Evolutionary conservation across 2,888 invertebrate species (phyloP), one percentile per base, ranked within the genome.

Genomic region (Acanthosepion lycidas): DNA sequence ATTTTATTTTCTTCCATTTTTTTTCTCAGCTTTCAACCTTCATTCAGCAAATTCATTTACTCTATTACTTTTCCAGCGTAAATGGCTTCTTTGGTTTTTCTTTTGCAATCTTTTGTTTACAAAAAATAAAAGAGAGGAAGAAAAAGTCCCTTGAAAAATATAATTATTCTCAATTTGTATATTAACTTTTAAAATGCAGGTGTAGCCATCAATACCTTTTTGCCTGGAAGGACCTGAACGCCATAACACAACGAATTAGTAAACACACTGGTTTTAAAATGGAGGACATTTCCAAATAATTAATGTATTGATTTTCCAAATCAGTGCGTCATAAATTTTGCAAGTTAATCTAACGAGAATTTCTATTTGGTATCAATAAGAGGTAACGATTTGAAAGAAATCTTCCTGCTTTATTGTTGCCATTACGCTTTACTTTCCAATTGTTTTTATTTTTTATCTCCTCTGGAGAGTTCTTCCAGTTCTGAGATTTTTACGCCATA

Each of bases 131-230:
- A 33, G 33, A n/a, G 33, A n/a, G 12, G n/a, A 78, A 59, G 59
- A 59, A 20, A 55, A 78, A 78, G 28, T 2, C 4, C n/a, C 9
- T 33, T 78, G n/a, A 5, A n/a, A n/a, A n/a, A 8, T 78, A 78
- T 78, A 78, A 78, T 78, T 78, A 78, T 78, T 78, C 78, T 78
- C n/a, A n/a, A 78, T 78, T 78, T 78, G 78, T 78, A 33, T 78
- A 78, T 15, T 78, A n/a, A 33, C n/a, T 78, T n/a, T n/a, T 78
- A n/a, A n/a, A 78, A 33, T 78, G 78, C 59, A 59, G 59, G 59
- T 59, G 20, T 59, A 59, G 59, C 59, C 23, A 59, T 59, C 20
- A 59, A 59, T 59, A 59, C 59, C 20, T 78, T 33, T n/a, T 78
- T 78, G n/a, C 78, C n/a, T 78, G n/a, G n/a, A n/a, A n/a, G 78